Percentiles rank a stretch among this genome's conserved stretches.
Conservation (phyloP, 35 echinoderm and acorn worm genomes). For the Ophioderma brevispina region DNA sequence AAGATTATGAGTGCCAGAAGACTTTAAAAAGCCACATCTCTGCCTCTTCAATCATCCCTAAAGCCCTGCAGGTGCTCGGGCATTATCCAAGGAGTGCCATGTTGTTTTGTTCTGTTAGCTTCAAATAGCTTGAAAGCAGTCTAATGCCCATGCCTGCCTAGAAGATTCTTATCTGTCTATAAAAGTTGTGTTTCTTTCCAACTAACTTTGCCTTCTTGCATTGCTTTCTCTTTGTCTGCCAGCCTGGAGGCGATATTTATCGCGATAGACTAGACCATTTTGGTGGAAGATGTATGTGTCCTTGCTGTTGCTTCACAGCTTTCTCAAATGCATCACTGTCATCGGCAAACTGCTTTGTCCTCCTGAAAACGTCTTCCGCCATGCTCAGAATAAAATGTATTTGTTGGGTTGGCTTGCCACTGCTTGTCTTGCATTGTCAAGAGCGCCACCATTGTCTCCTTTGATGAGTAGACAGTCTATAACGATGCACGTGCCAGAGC, state of each 20-base stretch:
- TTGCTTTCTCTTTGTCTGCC: too few relatives aligned
- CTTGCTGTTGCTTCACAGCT: neutral
- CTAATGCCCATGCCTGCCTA: neutral
- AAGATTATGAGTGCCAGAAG: neutral
- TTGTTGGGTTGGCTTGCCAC: neutral
- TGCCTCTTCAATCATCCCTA: neutral
- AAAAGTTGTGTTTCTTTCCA: too few relatives aligned
- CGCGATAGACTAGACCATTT: neutral
- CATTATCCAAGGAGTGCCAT: neutral
- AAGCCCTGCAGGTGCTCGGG: neutral
- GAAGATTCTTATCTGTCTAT: neutral
- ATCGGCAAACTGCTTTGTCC: neutral
- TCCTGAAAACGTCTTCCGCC: neutral
- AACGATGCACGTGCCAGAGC: neutral
- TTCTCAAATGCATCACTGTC: neutral
- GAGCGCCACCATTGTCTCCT: neutral
- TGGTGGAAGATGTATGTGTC: neutral
- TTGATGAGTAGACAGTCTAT: neutral
- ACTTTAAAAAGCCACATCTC: neutral
- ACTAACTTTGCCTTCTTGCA: too few relatives aligned
- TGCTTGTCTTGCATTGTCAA: neutral
- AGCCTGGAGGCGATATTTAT: neutral
- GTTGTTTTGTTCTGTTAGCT: neutral
- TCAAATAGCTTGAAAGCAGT: neutral
- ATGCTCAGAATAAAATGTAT: neutral